phyloP scores from a whole-genome alignment of 2,113 vertebrate genomes.

The Silurus glanis region DNA sequence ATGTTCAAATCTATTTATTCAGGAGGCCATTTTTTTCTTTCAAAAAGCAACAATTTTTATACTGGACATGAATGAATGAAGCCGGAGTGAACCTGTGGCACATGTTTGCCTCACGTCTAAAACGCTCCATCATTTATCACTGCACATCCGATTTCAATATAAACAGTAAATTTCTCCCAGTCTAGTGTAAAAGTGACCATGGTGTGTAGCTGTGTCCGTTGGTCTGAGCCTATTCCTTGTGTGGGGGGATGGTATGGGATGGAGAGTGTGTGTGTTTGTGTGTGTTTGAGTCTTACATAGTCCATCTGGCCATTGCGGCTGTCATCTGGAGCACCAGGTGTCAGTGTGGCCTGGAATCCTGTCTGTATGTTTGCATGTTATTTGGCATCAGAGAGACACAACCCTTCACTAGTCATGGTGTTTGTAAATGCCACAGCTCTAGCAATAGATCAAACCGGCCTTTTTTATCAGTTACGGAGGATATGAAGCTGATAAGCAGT shows the following conservation, averaged over 20 bases:
- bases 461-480: not conserved
- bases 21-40: no score
- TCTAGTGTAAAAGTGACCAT: slow-evolving; percentile 45
- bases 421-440: slow-evolving; percentile 10
- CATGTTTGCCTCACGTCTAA: not conserved
- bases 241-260: not conserved
- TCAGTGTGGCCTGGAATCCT: slow-evolving; percentile 49
- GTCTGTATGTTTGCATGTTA: slow-evolving; percentile 34
- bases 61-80: no score
- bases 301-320: slow-evolving; percentile 56
- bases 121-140: not conserved
- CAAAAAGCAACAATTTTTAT: no score
- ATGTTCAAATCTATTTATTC: no score
- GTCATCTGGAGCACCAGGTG: slow-evolving; percentile 61
- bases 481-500: slow-evolving; percentile 25
- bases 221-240: not conserved
- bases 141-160: not conserved
- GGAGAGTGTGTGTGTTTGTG: slow-evolving; percentile 43
- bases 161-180: not conserved
- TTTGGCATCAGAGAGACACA: slow-evolving; percentile 23
- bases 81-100: not conserved
- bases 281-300: slow-evolving; percentile 28
- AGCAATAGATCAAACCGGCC: not conserved
- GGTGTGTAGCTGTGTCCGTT: not conserved
- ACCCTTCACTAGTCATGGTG: not conserved